These are phyloP conservation scores for Pollimyrus isidori DNA, from an alignment of 2,113 vertebrate genomes.

Conservation along the genomic window DNA sequence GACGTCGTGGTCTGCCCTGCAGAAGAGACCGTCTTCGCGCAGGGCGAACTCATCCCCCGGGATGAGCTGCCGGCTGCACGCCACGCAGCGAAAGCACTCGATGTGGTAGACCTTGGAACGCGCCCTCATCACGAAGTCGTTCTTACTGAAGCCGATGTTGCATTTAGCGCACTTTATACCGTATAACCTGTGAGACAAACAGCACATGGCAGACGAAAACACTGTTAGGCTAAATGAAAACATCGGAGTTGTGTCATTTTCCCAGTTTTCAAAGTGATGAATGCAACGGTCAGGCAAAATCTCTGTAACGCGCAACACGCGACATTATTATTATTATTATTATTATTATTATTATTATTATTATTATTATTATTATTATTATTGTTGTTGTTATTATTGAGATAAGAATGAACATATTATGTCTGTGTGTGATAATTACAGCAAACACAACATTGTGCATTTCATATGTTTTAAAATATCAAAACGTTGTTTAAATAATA, in stretches of 20 bases:
- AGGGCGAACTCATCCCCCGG: conserved; percentile 95
- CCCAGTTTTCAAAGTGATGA: background rate
- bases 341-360: too few relatives aligned
- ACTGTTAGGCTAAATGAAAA: background rate
- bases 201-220: background rate
- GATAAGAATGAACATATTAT: background rate
- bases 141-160: conserved; percentile 98
- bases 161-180: conserved; percentile 98
- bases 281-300: background rate
- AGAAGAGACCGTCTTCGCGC: conserved; percentile 92
- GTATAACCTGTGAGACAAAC: conserved; percentile 70
- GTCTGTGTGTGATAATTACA: background rate
- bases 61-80: conserved; percentile 96
- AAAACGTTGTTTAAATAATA: background rate
- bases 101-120: conserved; percentile 97
- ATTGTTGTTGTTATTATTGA: background rate
- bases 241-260: background rate
- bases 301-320: background rate
- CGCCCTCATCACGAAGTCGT: conserved; percentile 96
- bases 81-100: conserved; percentile 97
- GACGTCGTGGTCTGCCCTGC: conserved; percentile 91
- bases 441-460: background rate
- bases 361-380: background rate
- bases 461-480: background rate
- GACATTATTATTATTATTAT: background rate